Percentiles rank a stretch among this genome's conserved stretches.
Conservation (phyloP, 2,888 invertebrate species). For the Xestia rhomboidea region DNA sequence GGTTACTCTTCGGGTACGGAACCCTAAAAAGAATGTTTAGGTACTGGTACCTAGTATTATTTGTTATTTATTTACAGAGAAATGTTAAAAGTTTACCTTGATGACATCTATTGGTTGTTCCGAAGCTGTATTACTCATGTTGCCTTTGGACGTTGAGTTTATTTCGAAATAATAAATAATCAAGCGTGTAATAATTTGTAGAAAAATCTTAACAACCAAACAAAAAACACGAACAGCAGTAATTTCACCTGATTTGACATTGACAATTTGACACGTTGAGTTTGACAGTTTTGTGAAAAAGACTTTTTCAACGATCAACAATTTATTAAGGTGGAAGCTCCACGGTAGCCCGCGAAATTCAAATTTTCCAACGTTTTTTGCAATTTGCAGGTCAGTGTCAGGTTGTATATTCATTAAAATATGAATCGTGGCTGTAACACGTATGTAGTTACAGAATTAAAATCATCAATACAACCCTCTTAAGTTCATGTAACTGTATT, state of each 20-base stretch:
- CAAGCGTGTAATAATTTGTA: conserved; percentile 29
- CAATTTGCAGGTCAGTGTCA: too few relatives aligned
- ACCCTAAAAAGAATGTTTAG: not conserved
- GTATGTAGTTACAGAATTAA: too few relatives aligned
- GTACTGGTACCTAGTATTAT: conserved; percentile 1
- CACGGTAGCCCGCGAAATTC: too few relatives aligned
- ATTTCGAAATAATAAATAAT: not conserved
- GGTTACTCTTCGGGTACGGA: too few relatives aligned
- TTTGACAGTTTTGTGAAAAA: conserved; percentile 1
- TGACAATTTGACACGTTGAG: conserved; percentile 22
- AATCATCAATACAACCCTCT: too few relatives aligned
- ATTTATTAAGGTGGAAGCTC: too few relatives aligned
- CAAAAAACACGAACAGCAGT: conserved; percentile 25
- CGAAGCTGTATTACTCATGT: conserved; percentile 49
- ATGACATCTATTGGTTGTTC: conserved; percentile 38
- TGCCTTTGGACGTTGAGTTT: conserved; percentile 12
- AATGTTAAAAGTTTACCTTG: conserved; percentile 48
- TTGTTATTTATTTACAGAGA: conserved; percentile 1
- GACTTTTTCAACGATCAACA: too few relatives aligned
- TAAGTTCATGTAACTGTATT: too few relatives aligned
- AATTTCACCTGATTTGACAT: conserved; percentile 39
- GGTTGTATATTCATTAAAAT: too few relatives aligned
- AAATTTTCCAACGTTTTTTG: too few relatives aligned
- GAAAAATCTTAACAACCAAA: conserved; percentile 36
- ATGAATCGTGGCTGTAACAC: too few relatives aligned